Conservation (phyloP, 1,140 invertebrate species). For the Lerema accius region DNA sequence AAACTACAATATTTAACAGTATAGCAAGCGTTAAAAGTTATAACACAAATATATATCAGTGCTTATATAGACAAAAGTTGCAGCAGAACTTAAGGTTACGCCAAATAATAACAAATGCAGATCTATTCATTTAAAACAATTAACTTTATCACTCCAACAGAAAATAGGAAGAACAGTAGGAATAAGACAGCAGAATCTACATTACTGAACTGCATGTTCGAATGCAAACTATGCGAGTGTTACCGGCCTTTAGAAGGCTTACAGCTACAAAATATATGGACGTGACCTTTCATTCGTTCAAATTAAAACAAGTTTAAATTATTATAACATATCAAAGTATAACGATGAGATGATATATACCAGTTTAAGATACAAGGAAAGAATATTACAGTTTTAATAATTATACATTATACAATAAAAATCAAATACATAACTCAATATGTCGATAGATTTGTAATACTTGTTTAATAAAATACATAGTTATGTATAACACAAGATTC, state of each 20-base stretch:
- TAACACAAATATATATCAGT: neutral
- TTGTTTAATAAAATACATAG: too few species aligned
- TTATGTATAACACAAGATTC: too few species aligned
- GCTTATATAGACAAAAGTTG: neutral
- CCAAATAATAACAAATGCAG: slow-evolving; percentile 14
- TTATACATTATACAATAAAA: too few species aligned
- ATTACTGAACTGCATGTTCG: slow-evolving; percentile 14
- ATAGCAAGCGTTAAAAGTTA: neutral
- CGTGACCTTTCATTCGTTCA: slow-evolving; percentile 5
- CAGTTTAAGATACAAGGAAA: too few species aligned
- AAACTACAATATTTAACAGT: neutral
- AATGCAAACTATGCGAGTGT: too few species aligned
- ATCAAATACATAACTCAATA: too few species aligned
- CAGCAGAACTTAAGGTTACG: slow-evolving; percentile 7
- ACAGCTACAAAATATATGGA: slow-evolving; percentile 24
- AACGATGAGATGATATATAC: neutral
- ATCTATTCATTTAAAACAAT: slow-evolving; percentile 15
- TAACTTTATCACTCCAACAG: slow-evolving; percentile 14
- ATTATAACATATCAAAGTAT: neutral
- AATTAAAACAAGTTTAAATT: slow-evolving; percentile 2
- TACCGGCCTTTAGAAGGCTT: slow-evolving; percentile 27
- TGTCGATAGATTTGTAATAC: too few species aligned
- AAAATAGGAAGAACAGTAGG: slow-evolving; percentile 27
- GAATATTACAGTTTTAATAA: too few species aligned
- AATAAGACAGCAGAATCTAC: slow-evolving; percentile 24